These are phyloP conservation scores for Biston betularia DNA, from an alignment of 2,888 invertebrate species.

Conservation along the genomic window DNA sequence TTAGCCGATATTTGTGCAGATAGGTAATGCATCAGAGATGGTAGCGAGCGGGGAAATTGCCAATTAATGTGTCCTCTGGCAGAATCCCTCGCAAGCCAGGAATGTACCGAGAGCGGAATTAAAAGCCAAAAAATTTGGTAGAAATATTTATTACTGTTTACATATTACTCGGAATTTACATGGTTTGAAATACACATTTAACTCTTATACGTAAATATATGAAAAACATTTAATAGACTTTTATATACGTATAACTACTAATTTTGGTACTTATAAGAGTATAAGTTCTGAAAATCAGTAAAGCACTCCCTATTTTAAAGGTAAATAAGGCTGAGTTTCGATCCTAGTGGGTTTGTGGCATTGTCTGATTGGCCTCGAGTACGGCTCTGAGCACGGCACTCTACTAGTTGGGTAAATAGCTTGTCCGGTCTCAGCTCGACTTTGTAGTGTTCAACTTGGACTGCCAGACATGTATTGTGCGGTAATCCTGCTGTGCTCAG, in stretches of 20 bases:
- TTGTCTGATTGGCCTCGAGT: slow-evolving; percentile 20
- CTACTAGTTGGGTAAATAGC: slow-evolving; percentile 35
- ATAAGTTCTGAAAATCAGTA: neutral
- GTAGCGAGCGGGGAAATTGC: slow-evolving; percentile 69
- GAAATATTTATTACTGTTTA: neutral
- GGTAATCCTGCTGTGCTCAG: slow-evolving; percentile 8
- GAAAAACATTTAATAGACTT: too few species aligned
- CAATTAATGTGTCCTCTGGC: slow-evolving; percentile 71
- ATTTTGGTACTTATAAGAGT: too few species aligned
- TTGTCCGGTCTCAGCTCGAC: slow-evolving; percentile 13
- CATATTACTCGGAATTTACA: too few species aligned
- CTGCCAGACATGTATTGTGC: slow-evolving; percentile 8
- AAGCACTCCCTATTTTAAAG: neutral
- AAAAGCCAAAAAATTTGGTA: neutral
- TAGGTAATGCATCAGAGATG: slow-evolving; percentile 61
- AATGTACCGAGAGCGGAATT: slow-evolving; percentile 21
- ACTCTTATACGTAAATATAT: too few species aligned
- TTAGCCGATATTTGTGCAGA: slow-evolving; percentile 66
- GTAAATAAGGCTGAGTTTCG: slow-evolving; percentile 5
- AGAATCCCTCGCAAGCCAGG: slow-evolving; percentile 43
- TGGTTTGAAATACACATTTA: neutral
- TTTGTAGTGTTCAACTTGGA: slow-evolving; percentile 18
- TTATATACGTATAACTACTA: too few species aligned
- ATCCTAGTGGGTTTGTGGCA: slow-evolving; percentile 9
- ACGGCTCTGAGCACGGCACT: slow-evolving; percentile 38